Base-by-base conservation (phyloP, 2,888 invertebrate genomes). In the Himalopsyche japonica region DNA sequence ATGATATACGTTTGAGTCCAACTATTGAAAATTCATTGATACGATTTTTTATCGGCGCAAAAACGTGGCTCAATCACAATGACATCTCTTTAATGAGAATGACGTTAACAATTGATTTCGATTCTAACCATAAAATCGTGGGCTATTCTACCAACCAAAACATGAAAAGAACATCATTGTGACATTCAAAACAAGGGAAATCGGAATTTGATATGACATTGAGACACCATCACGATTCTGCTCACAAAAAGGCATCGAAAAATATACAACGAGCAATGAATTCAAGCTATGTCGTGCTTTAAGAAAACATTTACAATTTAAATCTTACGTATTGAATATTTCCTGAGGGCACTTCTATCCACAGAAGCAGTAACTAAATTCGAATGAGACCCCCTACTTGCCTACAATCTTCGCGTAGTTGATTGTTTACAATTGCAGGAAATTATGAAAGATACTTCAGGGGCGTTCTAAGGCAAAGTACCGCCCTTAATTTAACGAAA, bases 261-360 rank as follows among this genome's bases (percentile, higher is more conserved):
- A 57, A 24, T 43, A n/a, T 20, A 57, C 57, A 57, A 20, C 78
- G 76, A 84, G 86, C 84, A 84, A 84, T 83, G 81, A 86, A 84
- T 84, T 83, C 79, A 81, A 83, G 82, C 70, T 37, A 47, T 49
- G 76, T 83, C 79, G 84, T 84, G 84, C 47, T 81, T 83, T 30
- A 80, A 79, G 70, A 49, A 57, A 82, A 70, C 82, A 85, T 86
- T 85, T 86, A 85, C 86, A 86, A 86, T 84, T 84, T 85, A 86
- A 86, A 86, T 86, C 76, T 47, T 83, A 83, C 80, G 85, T 64
- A 84, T 86, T 76, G 82, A 80, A 84, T 82, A 81, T 86, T 76
- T 80, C 81, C 81, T 76, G 34, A 43, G 64, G 84, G 86, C 84
- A 64, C 76, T 43, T 76, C 27, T 48, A 48, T 43, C 77, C 32